A percentile compares a stretch with the other conserved stretches of the same genome.
phyloP scores from a whole-genome alignment of 2,888 invertebrate genomes.

The Drosophila cracens region DNA sequence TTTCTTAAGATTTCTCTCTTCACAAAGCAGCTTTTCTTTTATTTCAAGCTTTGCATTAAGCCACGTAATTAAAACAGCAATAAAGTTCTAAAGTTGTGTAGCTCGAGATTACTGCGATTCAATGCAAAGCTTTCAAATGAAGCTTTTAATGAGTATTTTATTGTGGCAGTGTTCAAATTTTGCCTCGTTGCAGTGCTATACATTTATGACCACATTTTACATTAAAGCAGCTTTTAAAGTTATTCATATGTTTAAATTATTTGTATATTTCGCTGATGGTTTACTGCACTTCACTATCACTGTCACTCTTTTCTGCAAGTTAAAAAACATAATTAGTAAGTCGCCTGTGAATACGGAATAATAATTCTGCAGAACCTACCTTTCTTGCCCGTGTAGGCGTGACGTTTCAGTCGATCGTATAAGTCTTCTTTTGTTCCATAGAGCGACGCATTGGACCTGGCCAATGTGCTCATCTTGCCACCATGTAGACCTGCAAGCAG shows the following conservation, averaged over 20 bases:
- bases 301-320: slow-evolving; percentile 95
- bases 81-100: slow-evolving; percentile 24
- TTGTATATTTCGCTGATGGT: slow-evolving; percentile 45
- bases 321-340: slow-evolving; percentile 13
- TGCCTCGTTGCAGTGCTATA: slow-evolving; percentile 53
- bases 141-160: slow-evolving; percentile 71
- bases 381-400: slow-evolving; percentile 97
- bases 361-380: slow-evolving; percentile 86
- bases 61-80: slow-evolving; percentile 65
- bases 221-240: slow-evolving; percentile 73
- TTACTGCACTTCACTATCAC: slow-evolving; percentile 97
- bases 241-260: slow-evolving; percentile 40
- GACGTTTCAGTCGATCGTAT: slow-evolving; percentile 97
- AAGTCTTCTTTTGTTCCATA: slow-evolving; percentile 98
- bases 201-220: slow-evolving; percentile 78
- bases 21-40: slow-evolving; percentile 40
- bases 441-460: slow-evolving; percentile 96
- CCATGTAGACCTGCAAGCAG: slow-evolving; percentile 89
- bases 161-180: slow-evolving; percentile 61
- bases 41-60: slow-evolving; percentile 73
- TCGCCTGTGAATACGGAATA: not conserved
- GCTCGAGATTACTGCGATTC: slow-evolving; percentile 67
- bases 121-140: slow-evolving; percentile 70
- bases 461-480: slow-evolving; percentile 96
- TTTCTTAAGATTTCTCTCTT: slow-evolving; percentile 37